A percentile compares a stretch with the other conserved stretches of the same genome.
phyloP scores from a whole-genome alignment of 2,888 invertebrate genomes.

The Ophonus ardosiacus region DNA sequence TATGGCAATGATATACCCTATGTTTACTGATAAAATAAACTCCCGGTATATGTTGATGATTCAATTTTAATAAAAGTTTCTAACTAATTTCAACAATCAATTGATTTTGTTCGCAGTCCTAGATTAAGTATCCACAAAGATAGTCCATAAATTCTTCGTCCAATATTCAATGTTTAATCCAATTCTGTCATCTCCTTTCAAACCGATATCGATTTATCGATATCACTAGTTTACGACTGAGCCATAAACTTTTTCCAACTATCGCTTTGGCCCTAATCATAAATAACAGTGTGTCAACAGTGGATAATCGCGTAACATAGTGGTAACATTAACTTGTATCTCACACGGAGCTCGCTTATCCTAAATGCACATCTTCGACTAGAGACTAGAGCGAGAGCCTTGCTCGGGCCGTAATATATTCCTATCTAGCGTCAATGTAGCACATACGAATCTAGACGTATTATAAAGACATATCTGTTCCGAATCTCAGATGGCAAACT shows the following conservation, averaged over 20 bases:
- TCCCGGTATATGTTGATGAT: no score
- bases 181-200: not conserved
- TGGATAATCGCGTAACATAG: conserved; percentile 10
- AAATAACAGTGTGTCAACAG: conserved; percentile 8
- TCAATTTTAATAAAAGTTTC: no score
- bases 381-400: not conserved
- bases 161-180: not conserved
- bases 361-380: conserved; percentile 3
- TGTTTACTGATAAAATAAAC: no score
- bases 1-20: no score
- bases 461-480: not conserved
- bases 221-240: not conserved
- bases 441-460: not conserved
- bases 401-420: not conserved
- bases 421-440: conserved; percentile 20
- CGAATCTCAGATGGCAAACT: not conserved
- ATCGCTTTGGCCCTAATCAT: not conserved
- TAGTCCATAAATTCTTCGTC: not conserved
- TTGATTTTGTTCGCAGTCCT: no score
- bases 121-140: no score
- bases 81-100: no score
- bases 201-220: not conserved
- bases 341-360: not conserved
- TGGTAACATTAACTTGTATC: not conserved
- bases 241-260: not conserved